Evolutionary conservation across 2,113 vertebrate species (phyloP), one percentile per base, ranked within the genome.

Genomic region (Sturnus vulgaris): DNA sequence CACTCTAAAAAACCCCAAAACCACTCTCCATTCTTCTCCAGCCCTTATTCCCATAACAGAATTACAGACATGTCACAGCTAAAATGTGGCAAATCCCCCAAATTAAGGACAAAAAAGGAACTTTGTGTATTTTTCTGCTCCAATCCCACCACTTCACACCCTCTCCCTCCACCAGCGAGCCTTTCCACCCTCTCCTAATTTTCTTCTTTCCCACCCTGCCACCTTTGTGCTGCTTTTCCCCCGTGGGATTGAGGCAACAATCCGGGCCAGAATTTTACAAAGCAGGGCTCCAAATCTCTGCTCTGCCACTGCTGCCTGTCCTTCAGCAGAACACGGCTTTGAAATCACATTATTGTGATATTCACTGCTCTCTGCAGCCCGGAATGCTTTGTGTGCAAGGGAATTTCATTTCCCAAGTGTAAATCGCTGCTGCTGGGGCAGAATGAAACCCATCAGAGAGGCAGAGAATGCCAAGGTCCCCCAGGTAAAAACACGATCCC

Each of bases 401-500:
- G 83, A 8, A 94, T 94, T 91, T 77, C 72, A 52, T 35, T 75
- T 56, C 5, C 52, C 35, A 33, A 71, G 76, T 14, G 79, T 63
- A 66, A 92, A 24, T 39, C 82, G 59, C 30, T 59, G 3, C 66
- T 92, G 63, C 85, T 85, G 61, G 82, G 86, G 61, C 63, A 70
- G 80, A 40, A 50, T 78, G 84, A 66, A 85, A 81, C 5, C 68
- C 64, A 23, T 39, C 15, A 55, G 92, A 75, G 88, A 76, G 93
- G 90, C 65, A 93, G 85, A 55, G 42, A 68, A 50, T 42, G 28
- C 92, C 84, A 93, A 0, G 52, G 46, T 2, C 78, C 75, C 90
- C 33, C 82, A 55, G 49, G 27, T 10, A 25, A 53, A 85, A 9
- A 31, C 44, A 44, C 7, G 61, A 95, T 76, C 90, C 21, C 85